Percentiles rank a stretch among this genome's conserved stretches.
phyloP scores from a whole-genome alignment of 2,888 invertebrate species.

The Tachina fera region DNA sequence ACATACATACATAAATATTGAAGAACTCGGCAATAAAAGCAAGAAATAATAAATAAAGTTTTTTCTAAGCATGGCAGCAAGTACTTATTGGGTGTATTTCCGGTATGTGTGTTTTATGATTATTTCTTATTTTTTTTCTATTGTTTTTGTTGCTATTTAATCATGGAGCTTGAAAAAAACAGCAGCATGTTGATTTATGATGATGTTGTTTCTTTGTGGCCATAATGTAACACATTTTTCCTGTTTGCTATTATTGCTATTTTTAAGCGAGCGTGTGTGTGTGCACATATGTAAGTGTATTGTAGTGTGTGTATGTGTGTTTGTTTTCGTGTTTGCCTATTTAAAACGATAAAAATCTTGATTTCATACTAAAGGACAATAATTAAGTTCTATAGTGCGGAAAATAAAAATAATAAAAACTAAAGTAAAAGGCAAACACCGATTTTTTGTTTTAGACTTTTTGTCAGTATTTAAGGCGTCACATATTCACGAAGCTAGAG shows the following conservation, averaged over 20 bases:
- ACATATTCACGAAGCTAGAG: neutral
- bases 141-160: neutral
- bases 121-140: neutral
- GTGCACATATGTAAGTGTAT: neutral
- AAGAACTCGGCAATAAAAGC: neutral
- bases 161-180: conserved; percentile 12
- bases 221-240: conserved; percentile 37
- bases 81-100: conserved; percentile 31
- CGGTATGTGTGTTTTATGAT: neutral
- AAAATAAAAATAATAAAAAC: neutral
- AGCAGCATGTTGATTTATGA: conserved; percentile 29
- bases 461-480: conserved; percentile 27
- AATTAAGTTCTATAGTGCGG: conserved; percentile 23
- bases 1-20: neutral
- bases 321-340: neutral
- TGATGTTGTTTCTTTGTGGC: conserved; percentile 23
- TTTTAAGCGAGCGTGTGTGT: neutral
- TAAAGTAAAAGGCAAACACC: neutral
- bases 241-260: neutral
- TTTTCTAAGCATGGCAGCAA: neutral
- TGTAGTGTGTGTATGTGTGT: neutral
- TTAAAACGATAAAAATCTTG: conserved; percentile 10
- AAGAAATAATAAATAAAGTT: neutral
- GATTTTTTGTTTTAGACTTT: conserved; percentile 19
- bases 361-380: neutral